A percentile compares a stretch with the other conserved stretches of the same genome.
These are phyloP conservation scores for Tethya wilhelma DNA, from an alignment of 37 sponge, comb jelly and placozoan species.

Conservation along the genomic window DNA sequence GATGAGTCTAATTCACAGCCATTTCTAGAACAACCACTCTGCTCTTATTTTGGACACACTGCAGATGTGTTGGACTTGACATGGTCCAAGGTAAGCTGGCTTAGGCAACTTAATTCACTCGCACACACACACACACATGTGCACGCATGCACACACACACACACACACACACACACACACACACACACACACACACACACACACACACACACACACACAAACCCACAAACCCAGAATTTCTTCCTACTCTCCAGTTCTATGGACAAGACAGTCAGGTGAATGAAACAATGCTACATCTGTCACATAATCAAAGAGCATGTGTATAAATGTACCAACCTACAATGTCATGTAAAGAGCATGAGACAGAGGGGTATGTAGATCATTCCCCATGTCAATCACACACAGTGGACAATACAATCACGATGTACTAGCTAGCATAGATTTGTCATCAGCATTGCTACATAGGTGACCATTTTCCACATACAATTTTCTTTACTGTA, in stretches of 20 bases:
- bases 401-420: too few species aligned
- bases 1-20: constrained; percentile 54
- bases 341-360: too few species aligned
- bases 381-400: too few species aligned
- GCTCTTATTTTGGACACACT: constrained; percentile 81
- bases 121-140: background rate
- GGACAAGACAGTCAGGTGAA: constrained; percentile 94
- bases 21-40: constrained; percentile 78
- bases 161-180: too few species aligned
- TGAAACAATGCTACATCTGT: background rate
- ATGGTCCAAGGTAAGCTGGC: constrained; percentile 92
- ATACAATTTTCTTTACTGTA: too few species aligned
- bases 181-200: too few species aligned
- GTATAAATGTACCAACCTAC: background rate
- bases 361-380: too few species aligned
- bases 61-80: constrained; percentile 90
- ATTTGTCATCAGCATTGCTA: too few species aligned
- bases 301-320: background rate
- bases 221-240: constrained; percentile 90
- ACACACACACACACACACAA: too few species aligned
- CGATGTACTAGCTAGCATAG: too few species aligned
- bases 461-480: too few species aligned
- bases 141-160: too few species aligned
- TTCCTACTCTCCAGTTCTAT: constrained; percentile 92
- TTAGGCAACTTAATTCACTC: background rate